phyloP scores from a whole-genome alignment of 2,888 invertebrate species.

The Platerodrilus igneus region DNA sequence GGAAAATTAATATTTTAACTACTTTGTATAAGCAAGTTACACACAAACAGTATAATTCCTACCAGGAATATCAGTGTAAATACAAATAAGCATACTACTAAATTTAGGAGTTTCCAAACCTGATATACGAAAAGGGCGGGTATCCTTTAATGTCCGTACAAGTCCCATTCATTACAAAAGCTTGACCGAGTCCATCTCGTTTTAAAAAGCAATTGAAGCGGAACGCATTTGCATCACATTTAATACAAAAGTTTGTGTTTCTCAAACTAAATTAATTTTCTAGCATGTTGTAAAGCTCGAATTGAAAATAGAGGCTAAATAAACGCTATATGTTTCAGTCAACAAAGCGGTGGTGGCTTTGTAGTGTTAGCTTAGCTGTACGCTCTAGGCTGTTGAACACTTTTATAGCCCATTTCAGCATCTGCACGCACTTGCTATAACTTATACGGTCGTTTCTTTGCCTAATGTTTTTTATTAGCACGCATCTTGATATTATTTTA shows the following conservation, averaged over 20 bases:
- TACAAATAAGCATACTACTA: no score
- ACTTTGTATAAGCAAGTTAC: no score
- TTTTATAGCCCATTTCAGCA: constrained; percentile 19
- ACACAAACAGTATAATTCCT: no score
- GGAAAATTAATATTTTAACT: no score
- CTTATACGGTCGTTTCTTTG: constrained; percentile 15
- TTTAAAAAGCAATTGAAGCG: constrained; percentile 9
- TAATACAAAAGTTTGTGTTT: constrained; percentile 1
- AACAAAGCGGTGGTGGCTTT: constrained; percentile 18
- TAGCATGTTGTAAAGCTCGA: constrained; percentile 6
- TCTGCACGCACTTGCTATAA: constrained; percentile 20
- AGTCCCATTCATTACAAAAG: constrained; percentile 8
- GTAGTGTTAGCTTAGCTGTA: constrained; percentile 22
- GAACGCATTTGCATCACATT: constrained; percentile 5
- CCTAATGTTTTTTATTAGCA: constrained; percentile 8
- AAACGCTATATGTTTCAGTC: constrained; percentile 16
- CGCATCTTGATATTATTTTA: no score
- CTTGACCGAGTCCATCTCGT: not conserved
- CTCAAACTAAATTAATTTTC: constrained; percentile 11
- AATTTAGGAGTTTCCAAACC: no score
- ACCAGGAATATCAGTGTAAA: no score
- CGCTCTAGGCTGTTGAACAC: constrained; percentile 14
- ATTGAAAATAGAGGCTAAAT: constrained; percentile 7
- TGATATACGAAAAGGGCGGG: no score
- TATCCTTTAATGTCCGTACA: no score